Base-by-base conservation (phyloP, 2,113 vertebrate species). In the Atrichornis clamosus region DNA sequence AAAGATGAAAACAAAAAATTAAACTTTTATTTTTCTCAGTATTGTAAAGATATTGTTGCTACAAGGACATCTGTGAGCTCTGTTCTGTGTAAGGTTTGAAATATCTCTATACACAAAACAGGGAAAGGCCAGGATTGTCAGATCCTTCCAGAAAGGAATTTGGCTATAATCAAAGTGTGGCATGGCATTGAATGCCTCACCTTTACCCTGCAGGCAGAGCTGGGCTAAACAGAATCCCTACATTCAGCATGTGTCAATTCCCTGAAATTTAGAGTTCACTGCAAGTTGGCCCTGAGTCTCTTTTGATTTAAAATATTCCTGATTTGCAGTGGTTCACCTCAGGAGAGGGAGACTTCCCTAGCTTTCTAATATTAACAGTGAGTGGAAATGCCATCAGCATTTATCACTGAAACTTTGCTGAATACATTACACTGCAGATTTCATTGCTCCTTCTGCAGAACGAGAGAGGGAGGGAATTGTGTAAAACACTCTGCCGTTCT, bases 331-430 rank as follows among this genome's bases (percentile, higher is more conserved):
- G 75, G 41, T 64, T 94, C 92, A 73, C 82, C 74, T 90, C 74
- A 62, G 78, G 65, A 89, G 70, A 85, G n/a, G n/a, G 78, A 93
- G 67, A 60, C 63, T 77, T 92, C 70, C 78, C 74, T 35, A 56
- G 84, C 85, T 90, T 93, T 73, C 92, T 80, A 76, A 91, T 90
- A 91, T 85, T 94, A 94, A 76, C 49, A 69, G 63, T 47, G 50
- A 95, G 79, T 83, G 58, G 78, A 96, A 93, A 90, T 75, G 67
- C 92, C 82, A 87, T 90, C 82, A 87, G 59, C 85, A 83, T 97
- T 93, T 90, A 91, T 96, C 88, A 93, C 82, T 94, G 84, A 82
- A 93, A 79, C 67, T 83, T 87, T 91, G 65, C 52, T 85, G 92
- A 93, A 84, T 87, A 47, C 33, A 72, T 96, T 85, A 60, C 39